A percentile compares a stretch with the other conserved stretches of the same genome.
These are phyloP conservation scores for Avahi laniger DNA, from an alignment of 2,797 vertebrate genomes.

Conservation along the genomic window DNA sequence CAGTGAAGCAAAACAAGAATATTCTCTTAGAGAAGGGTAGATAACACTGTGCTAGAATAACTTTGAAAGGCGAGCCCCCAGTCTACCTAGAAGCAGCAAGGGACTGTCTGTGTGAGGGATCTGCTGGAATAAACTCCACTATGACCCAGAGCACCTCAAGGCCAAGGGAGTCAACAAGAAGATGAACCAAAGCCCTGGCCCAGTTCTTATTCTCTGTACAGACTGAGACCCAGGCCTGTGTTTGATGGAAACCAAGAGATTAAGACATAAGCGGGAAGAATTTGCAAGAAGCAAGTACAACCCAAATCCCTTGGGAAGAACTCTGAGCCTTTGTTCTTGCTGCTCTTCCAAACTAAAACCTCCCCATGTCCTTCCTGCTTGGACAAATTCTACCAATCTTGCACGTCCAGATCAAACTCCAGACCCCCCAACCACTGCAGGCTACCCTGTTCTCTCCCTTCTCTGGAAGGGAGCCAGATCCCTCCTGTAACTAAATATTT, in stretches of 20 bases:
- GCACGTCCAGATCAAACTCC: fast-evolving
- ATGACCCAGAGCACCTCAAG: background rate
- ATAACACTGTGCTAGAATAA: background rate
- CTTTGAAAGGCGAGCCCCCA: background rate
- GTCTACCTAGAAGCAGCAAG: background rate
- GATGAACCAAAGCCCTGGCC: background rate
- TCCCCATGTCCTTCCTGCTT: background rate
- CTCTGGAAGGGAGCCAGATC: too few species aligned
- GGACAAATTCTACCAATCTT: background rate
- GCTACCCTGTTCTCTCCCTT: background rate
- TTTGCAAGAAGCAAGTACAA: background rate
- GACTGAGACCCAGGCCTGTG: background rate
- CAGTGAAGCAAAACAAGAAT: slow-evolving; percentile 18
- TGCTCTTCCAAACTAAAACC: background rate
- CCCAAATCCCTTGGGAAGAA: background rate
- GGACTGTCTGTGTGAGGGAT: background rate
- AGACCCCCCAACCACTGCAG: fast-evolving
- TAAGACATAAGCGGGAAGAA: background rate
- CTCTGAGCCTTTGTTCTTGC: background rate
- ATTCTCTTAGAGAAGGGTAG: background rate
- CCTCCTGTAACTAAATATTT: too few species aligned
- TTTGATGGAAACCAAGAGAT: background rate
- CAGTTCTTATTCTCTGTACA: background rate
- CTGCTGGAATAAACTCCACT: background rate
- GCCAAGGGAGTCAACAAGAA: background rate